Evolutionary conservation across 2,113 vertebrate species (phyloP), one percentile per base, ranked within the genome.

Genomic region (Gymnocephalus cernua): DNA sequence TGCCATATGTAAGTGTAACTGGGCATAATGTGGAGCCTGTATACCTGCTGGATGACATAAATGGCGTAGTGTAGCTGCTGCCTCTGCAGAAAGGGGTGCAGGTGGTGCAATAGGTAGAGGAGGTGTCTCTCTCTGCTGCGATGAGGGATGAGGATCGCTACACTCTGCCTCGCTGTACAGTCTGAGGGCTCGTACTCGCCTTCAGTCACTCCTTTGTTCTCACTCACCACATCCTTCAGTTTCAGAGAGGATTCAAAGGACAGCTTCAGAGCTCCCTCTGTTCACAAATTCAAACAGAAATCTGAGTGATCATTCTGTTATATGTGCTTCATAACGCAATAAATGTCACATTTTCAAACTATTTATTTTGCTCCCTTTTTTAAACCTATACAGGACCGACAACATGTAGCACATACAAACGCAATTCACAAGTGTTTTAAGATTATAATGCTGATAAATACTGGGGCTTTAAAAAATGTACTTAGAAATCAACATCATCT

Each of bases 41-140:
- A 73, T 92, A 99, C 98, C 97, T 99, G 98, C 82, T 99, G 97
- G 83, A 99, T 97, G 87, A 99, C 86, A 0, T 98, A 99, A 82
- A 99, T 96, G 88, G 94, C 95, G 0, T 99, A 99, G 58, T 98
- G 96, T 47, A 99, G 93, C 90, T 98, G 98, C 93, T 99, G 98
- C 80, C 97, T 94, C 86, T 99, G 97, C 62, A 99, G 89, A 84
- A 99, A 99, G 0, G 98, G 98, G 78, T 99, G 98, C 23, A 99
- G 95, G 88, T 99, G 95, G 18, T 97, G 90, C 51, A 99, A 92
- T 51, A 99, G 95, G 92, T 98, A 99, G 56, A 97, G 91, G 54
- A 99, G 96, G 57, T 99, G 98, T 41, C 86, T 96, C 93, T 99
- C 98, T 16, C 98, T 89, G 81, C 94, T 95, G 63, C 98, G 95